phyloP scores from a whole-genome alignment of 2,113 vertebrate genomes.

The Microcebus ravelobensis region DNA sequence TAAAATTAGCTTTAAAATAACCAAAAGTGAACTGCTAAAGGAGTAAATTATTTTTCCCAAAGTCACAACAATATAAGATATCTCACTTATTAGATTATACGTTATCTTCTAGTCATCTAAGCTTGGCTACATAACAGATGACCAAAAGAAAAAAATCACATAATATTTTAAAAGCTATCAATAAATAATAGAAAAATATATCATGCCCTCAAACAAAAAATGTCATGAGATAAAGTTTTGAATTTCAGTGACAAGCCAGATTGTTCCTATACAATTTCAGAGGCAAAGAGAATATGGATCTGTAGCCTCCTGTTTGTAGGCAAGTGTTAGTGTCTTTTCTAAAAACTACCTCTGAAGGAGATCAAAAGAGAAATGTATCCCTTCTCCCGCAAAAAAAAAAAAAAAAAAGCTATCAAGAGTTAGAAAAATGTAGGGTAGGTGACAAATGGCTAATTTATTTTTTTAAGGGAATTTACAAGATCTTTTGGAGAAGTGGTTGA shows the following conservation, averaged over 20 bases:
- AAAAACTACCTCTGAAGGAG: neutral
- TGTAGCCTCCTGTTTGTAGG: neutral
- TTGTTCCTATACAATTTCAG: neutral
- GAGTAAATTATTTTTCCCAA: neutral
- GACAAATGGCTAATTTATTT: neutral
- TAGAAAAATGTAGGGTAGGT: neutral
- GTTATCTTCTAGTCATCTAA: slow-evolving; percentile 23
- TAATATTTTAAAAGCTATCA: neutral
- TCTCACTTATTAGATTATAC: neutral
- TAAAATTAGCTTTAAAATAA: slow-evolving; percentile 37
- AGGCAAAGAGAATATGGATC: neutral
- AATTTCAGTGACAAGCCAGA: neutral
- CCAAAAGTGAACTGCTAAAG: neutral
- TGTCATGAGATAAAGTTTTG: neutral
- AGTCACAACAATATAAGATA: neutral
- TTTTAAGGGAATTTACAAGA: neutral
- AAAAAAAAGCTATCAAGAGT: neutral
- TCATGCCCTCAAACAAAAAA: slow-evolving; percentile 15
- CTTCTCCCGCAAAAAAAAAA: no score
- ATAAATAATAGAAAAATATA: neutral
- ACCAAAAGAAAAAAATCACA: neutral
- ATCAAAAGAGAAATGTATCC: neutral
- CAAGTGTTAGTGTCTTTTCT: neutral
- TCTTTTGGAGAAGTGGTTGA: neutral
- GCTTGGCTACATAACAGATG: neutral